Conservation (phyloP, 2,113 vertebrate species). For the Brevimyrus niger region DNA sequence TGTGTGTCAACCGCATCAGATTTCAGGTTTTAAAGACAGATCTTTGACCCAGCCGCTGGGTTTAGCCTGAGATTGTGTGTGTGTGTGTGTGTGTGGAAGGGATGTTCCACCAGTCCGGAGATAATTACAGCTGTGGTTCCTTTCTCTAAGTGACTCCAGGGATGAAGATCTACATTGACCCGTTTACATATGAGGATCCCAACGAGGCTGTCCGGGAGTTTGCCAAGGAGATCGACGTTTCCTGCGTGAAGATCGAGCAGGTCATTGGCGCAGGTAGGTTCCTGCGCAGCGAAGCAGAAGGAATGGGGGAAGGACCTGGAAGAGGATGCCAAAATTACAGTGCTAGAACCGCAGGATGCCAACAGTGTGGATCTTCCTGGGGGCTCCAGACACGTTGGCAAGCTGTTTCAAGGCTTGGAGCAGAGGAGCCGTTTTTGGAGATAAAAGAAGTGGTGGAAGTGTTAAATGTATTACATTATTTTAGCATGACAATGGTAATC, state of each 20-base stretch:
- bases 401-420: neutral
- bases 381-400: neutral
- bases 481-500: neutral
- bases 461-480: neutral
- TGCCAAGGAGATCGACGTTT: slow-evolving; percentile 92
- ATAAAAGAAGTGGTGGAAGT: neutral
- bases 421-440: neutral
- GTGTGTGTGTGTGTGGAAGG: neutral
- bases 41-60: neutral
- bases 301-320: neutral
- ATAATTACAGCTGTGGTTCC: slow-evolving; percentile 25
- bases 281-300: neutral
- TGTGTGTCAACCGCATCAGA: neutral
- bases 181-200: slow-evolving; percentile 85
- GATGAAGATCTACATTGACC: slow-evolving; percentile 97
- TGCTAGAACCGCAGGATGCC: neutral
- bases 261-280: slow-evolving; percentile 89
- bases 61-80: neutral
- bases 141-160: slow-evolving; percentile 77
- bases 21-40: neutral
- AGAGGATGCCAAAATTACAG: neutral
- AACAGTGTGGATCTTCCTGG: neutral
- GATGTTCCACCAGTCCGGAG: neutral
- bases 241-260: slow-evolving; percentile 94
- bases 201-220: slow-evolving; percentile 93